Conservation (phyloP, 2,797 vertebrate genomes). For the Cossypha heuglini region DNA sequence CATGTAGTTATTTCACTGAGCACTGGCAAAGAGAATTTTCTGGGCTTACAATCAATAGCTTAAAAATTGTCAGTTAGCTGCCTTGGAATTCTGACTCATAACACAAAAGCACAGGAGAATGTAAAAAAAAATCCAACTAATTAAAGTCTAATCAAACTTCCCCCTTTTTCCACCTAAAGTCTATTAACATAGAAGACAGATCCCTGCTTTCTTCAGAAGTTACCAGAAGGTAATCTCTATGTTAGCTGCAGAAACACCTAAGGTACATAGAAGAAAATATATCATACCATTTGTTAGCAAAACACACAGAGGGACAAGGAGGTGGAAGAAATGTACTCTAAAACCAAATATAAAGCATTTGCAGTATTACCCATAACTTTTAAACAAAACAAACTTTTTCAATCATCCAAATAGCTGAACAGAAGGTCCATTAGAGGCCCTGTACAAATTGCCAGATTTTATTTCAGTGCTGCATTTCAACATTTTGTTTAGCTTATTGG, state of each 20-base stretch:
- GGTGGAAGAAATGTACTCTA: neutral
- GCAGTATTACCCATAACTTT: neutral
- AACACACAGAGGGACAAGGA: neutral
- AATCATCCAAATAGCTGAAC: neutral
- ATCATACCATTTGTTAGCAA: neutral
- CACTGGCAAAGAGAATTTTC: neutral
- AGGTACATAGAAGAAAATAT: neutral
- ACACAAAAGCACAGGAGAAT: neutral
- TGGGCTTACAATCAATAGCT: neutral
- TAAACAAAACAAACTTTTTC: neutral
- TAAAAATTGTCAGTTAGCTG: neutral
- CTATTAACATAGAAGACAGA: neutral
- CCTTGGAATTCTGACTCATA: neutral
- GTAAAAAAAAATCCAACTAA: neutral
- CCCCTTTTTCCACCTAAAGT: neutral
- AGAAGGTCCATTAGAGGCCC: neutral
- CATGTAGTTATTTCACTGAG: neutral
- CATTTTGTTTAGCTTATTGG: neutral
- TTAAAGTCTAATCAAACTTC: neutral
- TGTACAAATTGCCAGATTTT: neutral
- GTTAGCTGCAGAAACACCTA: neutral
- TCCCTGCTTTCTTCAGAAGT: neutral
- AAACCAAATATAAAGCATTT: neutral
- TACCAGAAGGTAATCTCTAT: neutral
- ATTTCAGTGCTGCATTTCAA: neutral